A percentile compares a stretch with the other conserved stretches of the same genome.
Conservation (phyloP, 2,797 vertebrate genomes). For the Neosilurus mollespiculum region DNA sequence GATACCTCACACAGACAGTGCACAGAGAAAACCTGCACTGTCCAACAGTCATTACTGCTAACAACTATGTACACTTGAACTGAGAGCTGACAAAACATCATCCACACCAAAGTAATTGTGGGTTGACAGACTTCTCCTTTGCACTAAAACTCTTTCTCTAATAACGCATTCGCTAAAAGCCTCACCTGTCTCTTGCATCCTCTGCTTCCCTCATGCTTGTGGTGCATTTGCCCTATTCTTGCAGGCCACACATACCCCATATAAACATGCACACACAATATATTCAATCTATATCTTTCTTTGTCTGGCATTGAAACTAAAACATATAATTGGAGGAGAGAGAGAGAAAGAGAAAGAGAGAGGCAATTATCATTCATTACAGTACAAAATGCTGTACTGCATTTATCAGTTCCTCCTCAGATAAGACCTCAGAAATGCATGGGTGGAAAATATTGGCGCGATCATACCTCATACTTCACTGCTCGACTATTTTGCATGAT, state of each 20-base stretch:
- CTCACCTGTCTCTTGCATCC: not conserved
- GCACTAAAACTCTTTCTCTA: conserved; percentile 15
- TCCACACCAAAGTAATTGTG: not conserved
- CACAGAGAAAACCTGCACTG: not conserved
- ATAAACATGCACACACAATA: not conserved
- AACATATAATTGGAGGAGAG: not conserved
- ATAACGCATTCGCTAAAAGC: conserved; percentile 18
- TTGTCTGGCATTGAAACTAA: not conserved
- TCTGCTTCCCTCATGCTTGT: not conserved
- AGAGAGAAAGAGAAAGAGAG: not conserved
- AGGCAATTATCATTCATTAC: not conserved
- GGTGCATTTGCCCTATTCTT: not conserved
- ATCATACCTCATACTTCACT: not conserved
- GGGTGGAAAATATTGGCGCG: not conserved
- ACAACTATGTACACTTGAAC: conserved; percentile 1
- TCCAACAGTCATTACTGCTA: conserved; percentile 7
- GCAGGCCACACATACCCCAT: not conserved
- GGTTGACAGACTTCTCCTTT: conserved; percentile 19
- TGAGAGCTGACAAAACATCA: conserved; percentile 16
- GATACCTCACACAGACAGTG: not conserved
- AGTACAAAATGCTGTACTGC: not conserved
- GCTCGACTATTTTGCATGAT: not conserved
- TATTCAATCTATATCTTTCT: not conserved
- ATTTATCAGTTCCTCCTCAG: not conserved
- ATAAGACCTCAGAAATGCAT: not conserved